phyloP scores from a whole-genome alignment of 2,113 vertebrate genomes.

The Lophotis ruficrista region DNA sequence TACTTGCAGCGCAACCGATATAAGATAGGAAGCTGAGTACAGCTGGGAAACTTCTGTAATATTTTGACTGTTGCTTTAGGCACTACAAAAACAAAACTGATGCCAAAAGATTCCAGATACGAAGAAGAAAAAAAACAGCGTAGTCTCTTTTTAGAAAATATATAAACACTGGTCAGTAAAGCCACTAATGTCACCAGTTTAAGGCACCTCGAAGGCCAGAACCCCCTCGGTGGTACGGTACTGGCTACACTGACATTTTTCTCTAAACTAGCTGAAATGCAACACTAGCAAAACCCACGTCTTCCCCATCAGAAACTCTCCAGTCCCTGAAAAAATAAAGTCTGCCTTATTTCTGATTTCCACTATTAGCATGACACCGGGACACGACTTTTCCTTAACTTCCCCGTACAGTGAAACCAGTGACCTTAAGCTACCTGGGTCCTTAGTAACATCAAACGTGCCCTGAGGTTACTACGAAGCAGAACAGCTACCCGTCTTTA shows the following conservation, averaged over 20 bases:
- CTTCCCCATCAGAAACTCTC: not conserved
- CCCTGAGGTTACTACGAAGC: not conserved
- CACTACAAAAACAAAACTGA: fast-evolving
- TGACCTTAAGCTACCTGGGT: not conserved
- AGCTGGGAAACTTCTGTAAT: not conserved
- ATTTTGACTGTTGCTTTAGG: not conserved
- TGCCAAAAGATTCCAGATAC: not conserved
- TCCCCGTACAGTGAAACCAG: not conserved
- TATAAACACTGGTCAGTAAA: not conserved
- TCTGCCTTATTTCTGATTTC: not conserved
- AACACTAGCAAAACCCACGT: fast-evolving
- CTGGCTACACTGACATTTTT: not conserved
- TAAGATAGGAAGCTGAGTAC: not conserved
- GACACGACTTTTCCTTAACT: not conserved
- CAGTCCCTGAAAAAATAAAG: not conserved
- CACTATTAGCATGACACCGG: fast-evolving
- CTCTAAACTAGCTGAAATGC: not conserved
- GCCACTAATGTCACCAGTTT: not conserved
- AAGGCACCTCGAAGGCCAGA: not conserved
- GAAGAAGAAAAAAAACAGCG: not conserved
- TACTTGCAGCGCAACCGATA: fast-evolving
- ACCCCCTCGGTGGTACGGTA: too few species aligned
- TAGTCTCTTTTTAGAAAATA: not conserved
- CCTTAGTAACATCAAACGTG: fast-evolving
- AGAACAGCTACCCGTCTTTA: not conserved